phyloP scores from a whole-genome alignment of 2,888 invertebrate species.

The Notocelia uddmanniana region DNA sequence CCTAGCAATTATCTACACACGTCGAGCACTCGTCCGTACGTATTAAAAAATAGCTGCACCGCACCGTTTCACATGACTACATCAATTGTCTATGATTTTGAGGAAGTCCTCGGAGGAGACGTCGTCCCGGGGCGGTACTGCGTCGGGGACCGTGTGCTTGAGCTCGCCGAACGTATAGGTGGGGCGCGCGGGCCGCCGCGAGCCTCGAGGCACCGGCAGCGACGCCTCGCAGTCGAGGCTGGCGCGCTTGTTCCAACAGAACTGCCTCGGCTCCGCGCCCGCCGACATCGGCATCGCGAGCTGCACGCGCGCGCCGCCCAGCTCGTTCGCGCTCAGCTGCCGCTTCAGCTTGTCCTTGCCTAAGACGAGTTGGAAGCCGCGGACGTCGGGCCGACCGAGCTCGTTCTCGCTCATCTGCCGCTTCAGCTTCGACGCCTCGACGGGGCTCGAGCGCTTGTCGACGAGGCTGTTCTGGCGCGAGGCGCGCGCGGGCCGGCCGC shows the following conservation, averaged over 20 bases:
- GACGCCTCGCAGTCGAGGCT: slow-evolving; percentile 69
- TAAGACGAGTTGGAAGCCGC: slow-evolving; percentile 75
- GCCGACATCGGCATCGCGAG: slow-evolving; percentile 82
- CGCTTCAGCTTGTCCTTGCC: slow-evolving; percentile 76
- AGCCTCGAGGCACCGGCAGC: slow-evolving; percentile 40
- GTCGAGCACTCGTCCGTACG: slow-evolving; percentile 65
- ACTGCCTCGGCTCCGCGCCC: slow-evolving; percentile 74
- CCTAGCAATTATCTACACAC: slow-evolving; percentile 71
- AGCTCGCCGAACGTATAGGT: slow-evolving; percentile 79
- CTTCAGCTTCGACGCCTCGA: slow-evolving; percentile 61
- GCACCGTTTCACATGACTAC: slow-evolving; percentile 46
- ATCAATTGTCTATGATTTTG: slow-evolving; percentile 75
- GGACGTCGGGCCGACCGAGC: slow-evolving; percentile 58
- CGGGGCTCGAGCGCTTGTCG: slow-evolving; percentile 63
- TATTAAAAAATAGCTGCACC: slow-evolving; percentile 57
- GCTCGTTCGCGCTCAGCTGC: slow-evolving; percentile 77
- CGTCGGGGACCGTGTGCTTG: slow-evolving; percentile 77
- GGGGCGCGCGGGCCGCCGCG: slow-evolving; percentile 47
- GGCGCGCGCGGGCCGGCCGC: slow-evolving; percentile 63
- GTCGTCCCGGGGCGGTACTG: slow-evolving; percentile 56
- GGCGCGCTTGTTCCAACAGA: slow-evolving; percentile 71
- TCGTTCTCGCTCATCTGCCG: slow-evolving; percentile 75
- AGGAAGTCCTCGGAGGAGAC: slow-evolving; percentile 76
- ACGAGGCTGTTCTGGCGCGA: slow-evolving; percentile 74
- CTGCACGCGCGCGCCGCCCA: slow-evolving; percentile 70